Base-by-base conservation (phyloP, 2,113 vertebrate species). In the Amphilophus citrinellus region DNA sequence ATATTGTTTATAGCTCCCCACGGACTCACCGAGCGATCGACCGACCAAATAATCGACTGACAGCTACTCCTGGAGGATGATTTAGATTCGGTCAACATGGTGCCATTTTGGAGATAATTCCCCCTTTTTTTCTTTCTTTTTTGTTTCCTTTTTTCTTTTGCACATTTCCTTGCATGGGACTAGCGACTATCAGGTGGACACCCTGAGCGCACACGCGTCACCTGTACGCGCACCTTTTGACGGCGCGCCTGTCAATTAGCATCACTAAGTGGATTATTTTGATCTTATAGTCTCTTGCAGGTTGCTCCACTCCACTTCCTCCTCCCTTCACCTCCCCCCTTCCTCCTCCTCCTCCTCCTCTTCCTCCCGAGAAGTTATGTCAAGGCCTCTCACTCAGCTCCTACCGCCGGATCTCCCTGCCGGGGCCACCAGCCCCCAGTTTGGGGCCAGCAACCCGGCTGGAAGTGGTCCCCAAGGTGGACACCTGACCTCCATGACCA, bases 401-500 rank as follows among this genome's bases (percentile, higher is more conserved):
- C 37, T 96, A 61, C 94, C 95, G 63, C 95, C 95, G 77, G 96
- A 96, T 71, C 93, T 95, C 39, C 95, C 95, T 7, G 88, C 95
- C 60, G 96, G 95, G 86, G 95, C 95, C 86, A 89, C 92, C 39
- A 96, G 95, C 90, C 95, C 95, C 75, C 96, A 96, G 79, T 95
- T 96, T 30, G 95, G 95, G 87, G 88, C 90, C 85, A 91, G 89
- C 56, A 94, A 88, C 90, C 85, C 94, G 62, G 82, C 93, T 5
- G 91, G 88, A 76, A 94, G 90, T 82, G 93, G 86, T 77, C 91
- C 94, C 58, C 95, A 93, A 58, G 90, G 93, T 2, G 95, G 95
- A 50, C 96, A 96, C 88, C 88, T 95, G 89, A 95, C 94, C 88
- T 95, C 96, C 79, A 96, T 97, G 96, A 94, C 95, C 88, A 97